Evolutionary conservation across 2,797 vertebrate species (phyloP), one percentile per base, ranked within the genome.

Genomic region (Pseudotriccus pelzelni): DNA sequence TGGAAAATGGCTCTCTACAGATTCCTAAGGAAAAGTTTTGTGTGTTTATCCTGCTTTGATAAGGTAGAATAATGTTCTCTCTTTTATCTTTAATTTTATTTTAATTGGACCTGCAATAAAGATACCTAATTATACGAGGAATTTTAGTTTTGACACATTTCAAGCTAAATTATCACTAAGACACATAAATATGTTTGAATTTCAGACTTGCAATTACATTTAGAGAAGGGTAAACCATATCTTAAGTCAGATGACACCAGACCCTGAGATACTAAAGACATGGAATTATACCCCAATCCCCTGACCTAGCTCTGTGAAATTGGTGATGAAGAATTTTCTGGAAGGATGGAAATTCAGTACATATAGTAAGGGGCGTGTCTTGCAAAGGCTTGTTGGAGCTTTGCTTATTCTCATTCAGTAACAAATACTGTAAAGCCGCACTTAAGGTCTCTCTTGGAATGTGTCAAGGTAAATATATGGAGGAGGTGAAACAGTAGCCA

Each of bases 51-150:
- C 59, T 94, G 58, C 87, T 94, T 97, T 86, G 91, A 93, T 95
- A 92, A 96, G 89, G 89, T 70, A 93, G 60, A 92, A 91, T 76
- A 93, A 87, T 89, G 85, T 86, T 94, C 63, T 68, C 32, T 59
- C 46, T 93, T 94, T 94, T 93, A 92, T 96, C 74, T 95, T 92
- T 76, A 52, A 82, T 95, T 96, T 91, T 93, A 70, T 96, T 97
- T 95, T 89, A 91, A 90, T 88, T 97, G 95, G 93, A 96, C 39
- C 37, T 25, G 58, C 46, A 95, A 96, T 58, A 92, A 88, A 92
- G 87, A 70, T 83, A 30, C 36, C 23, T 64, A 77, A 62, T 84
- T 85, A 46, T 24, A 62, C 5, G 10, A 88, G 52, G 80, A 76
- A 94, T 85, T 92, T 75, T 34, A 82, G 18, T 80, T 94, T 90